Base-by-base conservation (phyloP, 2,113 vertebrate genomes). In the Upupa epops region DNA sequence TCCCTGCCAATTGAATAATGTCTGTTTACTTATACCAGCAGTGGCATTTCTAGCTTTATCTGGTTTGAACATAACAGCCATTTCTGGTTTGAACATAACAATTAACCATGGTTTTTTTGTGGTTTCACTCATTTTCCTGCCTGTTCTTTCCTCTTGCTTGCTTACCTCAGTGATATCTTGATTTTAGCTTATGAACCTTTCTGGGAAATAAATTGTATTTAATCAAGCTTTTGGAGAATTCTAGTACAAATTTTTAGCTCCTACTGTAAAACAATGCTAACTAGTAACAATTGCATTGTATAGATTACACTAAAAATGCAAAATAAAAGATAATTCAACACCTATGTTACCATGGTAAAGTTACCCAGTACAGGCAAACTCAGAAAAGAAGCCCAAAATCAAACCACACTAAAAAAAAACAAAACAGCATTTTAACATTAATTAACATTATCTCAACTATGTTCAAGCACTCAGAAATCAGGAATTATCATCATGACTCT, bases 251-350 rank as follows among this genome's bases (percentile, higher is more conserved):
- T 68, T 55, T 90, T 89, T 68, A 56, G 34, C 55, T 34, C 28
- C 49, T 86, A 60, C 34, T 86, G n/a, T 91, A 77, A 86, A 88
- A 79, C 5, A 68, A 76, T 17, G 91, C 21, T 36, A 68, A 58
- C 22, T 72, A 92, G 55, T 46, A 86, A 88, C 12, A 88, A 85
- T 29, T 79, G 21, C n/a, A 52, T 28, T 84, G 55, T 78, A 82
- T 29, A 92, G 63, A 65, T 93, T 73, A 84, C 55, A 65, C 36
- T 79, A 46, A 76, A 85, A 85, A 78, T 79, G 26, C 20, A 76
- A 89, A 95, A 86, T 90, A 87, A 88, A 89, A 82, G 17, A 83
- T 24, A 85, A 92, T 83, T 92, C 29, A 56, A 56, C 15, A 37
- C 28, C 34, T 74, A 49, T 90, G 61, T 52, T 36, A 64, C 22